phyloP scores from a whole-genome alignment of 2,888 invertebrate species.

The Drosophila ustulata region DNA sequence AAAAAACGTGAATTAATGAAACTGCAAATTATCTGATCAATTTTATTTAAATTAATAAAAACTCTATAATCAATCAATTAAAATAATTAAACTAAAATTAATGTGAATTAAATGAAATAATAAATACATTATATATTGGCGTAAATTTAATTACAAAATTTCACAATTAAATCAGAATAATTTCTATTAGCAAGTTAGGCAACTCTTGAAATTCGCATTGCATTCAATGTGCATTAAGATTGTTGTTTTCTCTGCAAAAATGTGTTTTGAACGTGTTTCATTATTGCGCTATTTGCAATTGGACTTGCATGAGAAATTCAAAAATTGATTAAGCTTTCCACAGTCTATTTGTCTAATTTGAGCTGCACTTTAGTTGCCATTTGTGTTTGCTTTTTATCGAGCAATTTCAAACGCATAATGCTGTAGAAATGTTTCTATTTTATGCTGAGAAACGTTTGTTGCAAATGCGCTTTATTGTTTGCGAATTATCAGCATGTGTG shows the following conservation, averaged over 20 bases:
- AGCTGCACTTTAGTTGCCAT: neutral
- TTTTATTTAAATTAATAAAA: too few species aligned
- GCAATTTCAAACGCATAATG: neutral
- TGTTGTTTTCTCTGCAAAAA: neutral
- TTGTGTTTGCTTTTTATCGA: neutral
- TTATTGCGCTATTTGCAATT: neutral
- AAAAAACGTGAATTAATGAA: too few species aligned
- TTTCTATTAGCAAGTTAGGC: neutral
- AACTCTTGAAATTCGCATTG: neutral
- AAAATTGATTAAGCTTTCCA: neutral
- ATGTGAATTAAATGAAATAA: too few species aligned
- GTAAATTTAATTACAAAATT: too few species aligned
- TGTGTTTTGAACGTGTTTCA: neutral
- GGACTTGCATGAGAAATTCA: neutral
- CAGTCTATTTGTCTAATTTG: neutral
- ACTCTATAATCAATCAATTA: too few species aligned
- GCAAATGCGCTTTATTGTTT: constrained; percentile 1
- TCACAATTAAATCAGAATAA: neutral
- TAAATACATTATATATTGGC: too few species aligned
- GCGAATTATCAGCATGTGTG: constrained; percentile 3
- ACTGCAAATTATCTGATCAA: too few species aligned
- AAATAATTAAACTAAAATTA: too few species aligned
- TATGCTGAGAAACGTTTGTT: neutral
- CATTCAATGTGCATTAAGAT: neutral
- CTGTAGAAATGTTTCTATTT: neutral